Percentiles rank a stretch among this genome's conserved stretches.
Conservation (phyloP, 2,888 invertebrate genomes). For the Hoplodrina blanda region DNA sequence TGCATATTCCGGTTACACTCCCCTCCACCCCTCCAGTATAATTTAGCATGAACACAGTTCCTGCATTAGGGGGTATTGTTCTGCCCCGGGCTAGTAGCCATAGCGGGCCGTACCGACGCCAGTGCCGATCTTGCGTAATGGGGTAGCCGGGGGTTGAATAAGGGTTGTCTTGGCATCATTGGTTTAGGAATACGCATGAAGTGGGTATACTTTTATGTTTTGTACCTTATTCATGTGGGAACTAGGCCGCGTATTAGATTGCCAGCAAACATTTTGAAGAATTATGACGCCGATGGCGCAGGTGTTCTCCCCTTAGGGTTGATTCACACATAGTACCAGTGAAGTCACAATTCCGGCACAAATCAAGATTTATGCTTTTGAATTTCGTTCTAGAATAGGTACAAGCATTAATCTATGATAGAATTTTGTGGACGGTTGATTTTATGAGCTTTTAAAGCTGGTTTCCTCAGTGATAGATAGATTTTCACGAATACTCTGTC, state of each 20-base stretch:
- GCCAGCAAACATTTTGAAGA: too few species aligned
- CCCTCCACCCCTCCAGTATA: not conserved
- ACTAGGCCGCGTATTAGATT: too few species aligned
- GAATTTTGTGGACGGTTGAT: not conserved
- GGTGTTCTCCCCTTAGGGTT: too few species aligned
- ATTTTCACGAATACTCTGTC: conserved; percentile 7
- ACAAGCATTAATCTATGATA: too few species aligned
- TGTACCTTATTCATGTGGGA: too few species aligned
- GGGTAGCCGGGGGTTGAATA: conserved; percentile 36
- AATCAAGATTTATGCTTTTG: too few species aligned
- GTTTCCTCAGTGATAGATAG: conserved; percentile 1
- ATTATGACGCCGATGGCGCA: too few species aligned
- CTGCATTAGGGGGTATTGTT: conserved; percentile 57
- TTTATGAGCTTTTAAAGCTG: conserved; percentile 15
- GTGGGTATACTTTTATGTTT: too few species aligned
- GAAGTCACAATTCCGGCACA: too few species aligned
- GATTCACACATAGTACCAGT: too few species aligned
- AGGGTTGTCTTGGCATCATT: conserved; percentile 19
- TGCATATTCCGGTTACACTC: conserved; percentile 11
- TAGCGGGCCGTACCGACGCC: conserved; percentile 22
- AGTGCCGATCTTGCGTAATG: conserved; percentile 9
- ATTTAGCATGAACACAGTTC: conserved; percentile 50
- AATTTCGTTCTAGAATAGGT: too few species aligned
- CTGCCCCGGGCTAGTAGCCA: conserved; percentile 34
- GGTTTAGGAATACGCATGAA: not conserved